These are phyloP conservation scores for Campaea margaritaria DNA, from an alignment of 2,888 invertebrate genomes.

Conservation along the genomic window DNA sequence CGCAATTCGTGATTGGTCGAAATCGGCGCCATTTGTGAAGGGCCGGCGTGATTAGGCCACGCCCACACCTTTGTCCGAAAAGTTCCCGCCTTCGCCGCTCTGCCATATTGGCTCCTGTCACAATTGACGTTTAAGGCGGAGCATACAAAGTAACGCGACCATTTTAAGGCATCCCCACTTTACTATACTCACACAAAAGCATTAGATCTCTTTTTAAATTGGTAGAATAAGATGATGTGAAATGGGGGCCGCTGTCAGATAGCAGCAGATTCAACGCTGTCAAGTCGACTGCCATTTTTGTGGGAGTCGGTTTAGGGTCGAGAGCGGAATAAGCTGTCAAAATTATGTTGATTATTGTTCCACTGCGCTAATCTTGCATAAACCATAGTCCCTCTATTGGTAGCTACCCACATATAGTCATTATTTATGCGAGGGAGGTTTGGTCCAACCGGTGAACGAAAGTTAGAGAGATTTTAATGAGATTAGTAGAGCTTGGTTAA, in stretches of 20 bases:
- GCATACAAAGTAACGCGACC: conserved; percentile 52
- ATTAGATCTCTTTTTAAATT: conserved; percentile 32
- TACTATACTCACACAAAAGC: neutral
- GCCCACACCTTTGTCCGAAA: conserved; percentile 66
- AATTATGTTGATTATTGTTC: too few relatives aligned
- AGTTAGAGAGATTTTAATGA: too few relatives aligned
- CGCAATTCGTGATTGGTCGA: conserved; percentile 70
- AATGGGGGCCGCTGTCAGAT: conserved; percentile 16
- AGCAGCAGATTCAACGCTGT: neutral
- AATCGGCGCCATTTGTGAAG: conserved; percentile 82
- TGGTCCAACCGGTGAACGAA: too few relatives aligned
- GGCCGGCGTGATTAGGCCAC: conserved; percentile 68
- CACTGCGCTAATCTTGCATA: too few relatives aligned
- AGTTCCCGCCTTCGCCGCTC: conserved; percentile 60
- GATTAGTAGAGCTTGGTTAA: too few relatives aligned
- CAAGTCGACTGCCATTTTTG: conserved; percentile 35
- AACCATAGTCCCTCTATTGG: too few relatives aligned
- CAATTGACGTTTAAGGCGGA: conserved; percentile 59
- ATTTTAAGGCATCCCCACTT: conserved; percentile 42
- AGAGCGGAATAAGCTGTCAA: conserved; percentile 23
- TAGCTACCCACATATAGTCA: too few relatives aligned
- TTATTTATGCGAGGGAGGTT: too few relatives aligned
- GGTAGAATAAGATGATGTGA: conserved; percentile 26
- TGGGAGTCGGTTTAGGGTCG: conserved; percentile 20
- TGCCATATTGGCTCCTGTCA: conserved; percentile 71